Base-by-base conservation (phyloP, 1,140 invertebrate species). In the Tetramorium simillimum region DNA sequence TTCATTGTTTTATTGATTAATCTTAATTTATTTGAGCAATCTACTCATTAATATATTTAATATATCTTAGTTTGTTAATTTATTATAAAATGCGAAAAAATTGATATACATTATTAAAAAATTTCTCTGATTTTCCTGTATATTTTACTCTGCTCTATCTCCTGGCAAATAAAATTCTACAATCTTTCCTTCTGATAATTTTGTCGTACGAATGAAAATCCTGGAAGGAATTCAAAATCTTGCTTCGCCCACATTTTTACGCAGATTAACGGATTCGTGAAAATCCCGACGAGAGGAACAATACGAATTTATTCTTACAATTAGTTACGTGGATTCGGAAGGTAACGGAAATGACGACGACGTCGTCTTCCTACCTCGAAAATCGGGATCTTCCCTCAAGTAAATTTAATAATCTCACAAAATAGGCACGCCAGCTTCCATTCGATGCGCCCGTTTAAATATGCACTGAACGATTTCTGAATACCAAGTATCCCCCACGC, bases 331-430 rank as follows among this genome's bases (percentile, higher is more conserved):
- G 9, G 18, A 33, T 53, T 33, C 12, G 18, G 4, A 18, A 60
- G 7, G 18, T 24, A 18, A 43, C 33, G 4, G 49, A 53, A 43
- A 72, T 16, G 18, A 37, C 28, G 51, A 24, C 78, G 51, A 81
- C 12, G 10, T 33, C 43, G n/a, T 33, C 14, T 80, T 60, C 18
- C 16, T n/a, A 53, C 16, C 56, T 63, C 14, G 24, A 49, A 72
- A 51, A 18, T 43, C 77, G 58, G 90, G 87, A 92, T 92, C 90
- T 88, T 80, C 85, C 65, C 53, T 72, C 75, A 85, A 33, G 72
- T 85, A 89, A 91, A 93, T 93, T 93, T 93, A 94, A 92, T 94
- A 89, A 88, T 82, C 88, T 62, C 88, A 87, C 82, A 91, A 65
- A 91, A 92, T 87, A 88, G 87, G 69, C 56, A 80, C 46, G 67